Conservation (phyloP, 2,888 invertebrate species). For the Thyatira batis region DNA sequence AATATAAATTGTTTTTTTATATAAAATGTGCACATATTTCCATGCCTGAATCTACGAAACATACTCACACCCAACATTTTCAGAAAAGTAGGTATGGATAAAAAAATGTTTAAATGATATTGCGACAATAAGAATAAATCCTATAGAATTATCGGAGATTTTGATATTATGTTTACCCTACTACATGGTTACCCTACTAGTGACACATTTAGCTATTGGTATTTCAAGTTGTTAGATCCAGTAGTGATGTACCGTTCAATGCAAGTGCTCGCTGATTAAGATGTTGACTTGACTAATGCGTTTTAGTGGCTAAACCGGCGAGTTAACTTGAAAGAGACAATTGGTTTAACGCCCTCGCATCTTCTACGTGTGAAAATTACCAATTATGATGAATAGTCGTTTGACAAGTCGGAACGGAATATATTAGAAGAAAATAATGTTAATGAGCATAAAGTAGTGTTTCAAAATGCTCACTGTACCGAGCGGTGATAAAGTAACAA, state of each 20-base stretch:
- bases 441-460: background rate
- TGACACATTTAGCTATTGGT: slow-evolving; percentile 10
- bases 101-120: too few species aligned
- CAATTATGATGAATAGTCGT: slow-evolving; percentile 2
- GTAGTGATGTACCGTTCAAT: slow-evolving; percentile 12
- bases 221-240: background rate
- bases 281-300: slow-evolving; percentile 1
- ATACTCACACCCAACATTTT: too few species aligned
- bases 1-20: too few species aligned
- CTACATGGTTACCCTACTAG: background rate
- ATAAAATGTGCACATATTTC: too few species aligned
- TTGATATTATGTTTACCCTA: background rate
- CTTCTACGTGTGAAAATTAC: slow-evolving; percentile 5
- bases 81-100: too few species aligned
- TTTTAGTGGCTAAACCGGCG: background rate
- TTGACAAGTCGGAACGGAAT: background rate
- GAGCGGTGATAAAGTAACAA: too few species aligned
- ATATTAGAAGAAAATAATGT: background rate
- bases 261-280: background rate
- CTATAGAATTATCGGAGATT: too few species aligned
- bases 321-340: slow-evolving; percentile 2
- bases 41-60: too few species aligned
- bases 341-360: background rate
- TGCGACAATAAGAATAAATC: too few species aligned
- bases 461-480: background rate